A percentile compares a stretch with the other conserved stretches of the same genome.
These are phyloP conservation scores for Cerastoderma edule DNA, from an alignment of 2,888 invertebrate genomes.

Conservation along the genomic window DNA sequence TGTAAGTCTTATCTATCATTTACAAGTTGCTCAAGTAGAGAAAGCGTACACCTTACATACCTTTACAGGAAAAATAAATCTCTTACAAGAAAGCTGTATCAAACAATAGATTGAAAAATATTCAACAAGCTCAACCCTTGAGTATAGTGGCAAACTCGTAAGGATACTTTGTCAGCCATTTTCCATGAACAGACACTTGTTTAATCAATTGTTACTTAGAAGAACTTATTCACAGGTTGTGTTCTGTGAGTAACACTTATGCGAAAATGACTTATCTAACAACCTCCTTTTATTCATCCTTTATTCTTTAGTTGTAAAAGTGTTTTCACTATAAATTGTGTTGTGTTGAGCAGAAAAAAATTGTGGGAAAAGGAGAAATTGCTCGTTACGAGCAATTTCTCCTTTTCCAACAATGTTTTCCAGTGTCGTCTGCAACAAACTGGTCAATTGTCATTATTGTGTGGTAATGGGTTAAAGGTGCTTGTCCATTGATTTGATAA, in stretches of 20 bases:
- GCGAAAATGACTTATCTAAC: neutral
- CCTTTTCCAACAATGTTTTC: conserved; percentile 10
- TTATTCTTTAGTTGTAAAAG: too few species aligned
- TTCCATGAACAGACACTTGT: neutral
- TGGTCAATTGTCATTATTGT: neutral
- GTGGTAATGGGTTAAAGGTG: neutral
- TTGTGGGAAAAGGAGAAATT: neutral
- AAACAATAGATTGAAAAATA: too few species aligned
- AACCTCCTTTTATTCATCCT: neutral
- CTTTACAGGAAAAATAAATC: too few species aligned
- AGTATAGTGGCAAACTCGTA: neutral
- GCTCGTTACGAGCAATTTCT: neutral
- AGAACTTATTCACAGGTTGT: neutral
- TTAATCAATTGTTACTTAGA: neutral
- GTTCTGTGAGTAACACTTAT: neutral
- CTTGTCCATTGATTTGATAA: neutral
- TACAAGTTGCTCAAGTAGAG: too few species aligned
- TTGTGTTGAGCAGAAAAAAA: neutral
- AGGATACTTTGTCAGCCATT: neutral
- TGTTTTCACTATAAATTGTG: neutral
- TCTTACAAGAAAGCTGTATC: too few species aligned
- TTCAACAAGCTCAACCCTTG: too few species aligned
- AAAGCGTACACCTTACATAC: too few species aligned
- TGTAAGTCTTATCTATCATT: too few species aligned
- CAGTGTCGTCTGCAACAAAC: neutral